Conservation (phyloP, 2,113 vertebrate species). For the Ceuthmochares aereus region DNA sequence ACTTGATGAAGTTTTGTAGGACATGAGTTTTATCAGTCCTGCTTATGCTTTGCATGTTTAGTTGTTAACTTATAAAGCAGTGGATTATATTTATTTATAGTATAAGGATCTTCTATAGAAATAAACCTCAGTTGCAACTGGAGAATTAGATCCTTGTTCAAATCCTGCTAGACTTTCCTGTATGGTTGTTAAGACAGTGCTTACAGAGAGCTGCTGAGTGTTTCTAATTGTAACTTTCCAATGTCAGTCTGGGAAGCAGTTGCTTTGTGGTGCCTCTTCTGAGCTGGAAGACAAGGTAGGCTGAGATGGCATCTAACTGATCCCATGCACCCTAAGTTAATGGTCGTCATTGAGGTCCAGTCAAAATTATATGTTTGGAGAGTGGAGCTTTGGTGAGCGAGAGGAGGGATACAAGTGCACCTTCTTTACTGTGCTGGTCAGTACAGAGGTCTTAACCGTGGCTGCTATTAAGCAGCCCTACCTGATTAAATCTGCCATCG, state of each 20-base stretch:
- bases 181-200: not conserved
- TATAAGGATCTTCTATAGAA: not conserved
- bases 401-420: not conserved
- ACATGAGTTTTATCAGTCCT: not conserved
- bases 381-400: not conserved
- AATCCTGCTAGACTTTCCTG: not conserved
- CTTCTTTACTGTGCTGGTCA: not conserved
- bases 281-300: not conserved
- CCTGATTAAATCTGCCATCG: not conserved
- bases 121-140: not conserved
- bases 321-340: not conserved
- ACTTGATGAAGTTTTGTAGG: not conserved
- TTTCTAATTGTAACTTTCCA: not conserved
- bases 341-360: not conserved
- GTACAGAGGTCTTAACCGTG: not conserved
- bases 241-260: not conserved
- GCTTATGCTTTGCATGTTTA: not conserved
- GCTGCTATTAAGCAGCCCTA: not conserved
- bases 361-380: not conserved
- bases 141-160: conserved; percentile 1
- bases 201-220: not conserved
- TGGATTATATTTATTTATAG: not conserved
- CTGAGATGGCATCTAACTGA: not conserved
- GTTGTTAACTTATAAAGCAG: not conserved
- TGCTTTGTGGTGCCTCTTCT: not conserved